phyloP scores from a whole-genome alignment of 1,140 invertebrate genomes.

The Mylabris phalerata region DNA sequence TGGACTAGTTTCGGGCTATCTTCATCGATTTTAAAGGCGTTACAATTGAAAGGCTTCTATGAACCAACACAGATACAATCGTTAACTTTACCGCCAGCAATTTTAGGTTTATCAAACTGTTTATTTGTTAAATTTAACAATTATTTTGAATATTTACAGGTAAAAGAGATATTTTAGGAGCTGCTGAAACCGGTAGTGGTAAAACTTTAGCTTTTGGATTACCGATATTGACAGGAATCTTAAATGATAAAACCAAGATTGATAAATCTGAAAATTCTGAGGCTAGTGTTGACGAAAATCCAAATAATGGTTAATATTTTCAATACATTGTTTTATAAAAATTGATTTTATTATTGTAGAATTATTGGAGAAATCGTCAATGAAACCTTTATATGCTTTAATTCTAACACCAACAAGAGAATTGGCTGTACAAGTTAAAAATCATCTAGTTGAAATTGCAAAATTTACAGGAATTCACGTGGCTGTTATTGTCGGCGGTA shows the following conservation, averaged over 20 bases:
- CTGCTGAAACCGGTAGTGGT: conserved; percentile 96
- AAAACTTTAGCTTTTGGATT: conserved; percentile 97
- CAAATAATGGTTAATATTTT: background rate
- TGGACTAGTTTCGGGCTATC: conserved; percentile 71
- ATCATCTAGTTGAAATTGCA: conserved; percentile 72
- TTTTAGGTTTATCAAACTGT: conserved; percentile 54
- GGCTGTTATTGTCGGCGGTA: conserved; percentile 80
- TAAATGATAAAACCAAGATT: conserved; percentile 55
- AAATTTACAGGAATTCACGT: conserved; percentile 71
- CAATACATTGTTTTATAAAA: no score
- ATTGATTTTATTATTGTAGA: background rate
- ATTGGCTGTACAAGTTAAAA: conserved; percentile 87
- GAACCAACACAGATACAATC: conserved; percentile 79
- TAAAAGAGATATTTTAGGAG: conserved; percentile 82
- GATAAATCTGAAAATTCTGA: background rate
- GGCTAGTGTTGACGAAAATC: background rate
- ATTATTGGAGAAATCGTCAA: conserved; percentile 7
- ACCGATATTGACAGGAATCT: conserved; percentile 79
- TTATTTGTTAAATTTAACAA: background rate
- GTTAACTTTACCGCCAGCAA: conserved; percentile 73
- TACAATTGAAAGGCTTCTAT: conserved; percentile 69
- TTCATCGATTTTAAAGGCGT: conserved; percentile 60
- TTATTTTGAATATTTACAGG: conserved; percentile 41
- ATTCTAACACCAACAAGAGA: conserved; percentile 94
- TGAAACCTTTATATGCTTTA: conserved; percentile 65